Base-by-base conservation (phyloP, 2,888 invertebrate species). In the Drosophila prolongata region DNA sequence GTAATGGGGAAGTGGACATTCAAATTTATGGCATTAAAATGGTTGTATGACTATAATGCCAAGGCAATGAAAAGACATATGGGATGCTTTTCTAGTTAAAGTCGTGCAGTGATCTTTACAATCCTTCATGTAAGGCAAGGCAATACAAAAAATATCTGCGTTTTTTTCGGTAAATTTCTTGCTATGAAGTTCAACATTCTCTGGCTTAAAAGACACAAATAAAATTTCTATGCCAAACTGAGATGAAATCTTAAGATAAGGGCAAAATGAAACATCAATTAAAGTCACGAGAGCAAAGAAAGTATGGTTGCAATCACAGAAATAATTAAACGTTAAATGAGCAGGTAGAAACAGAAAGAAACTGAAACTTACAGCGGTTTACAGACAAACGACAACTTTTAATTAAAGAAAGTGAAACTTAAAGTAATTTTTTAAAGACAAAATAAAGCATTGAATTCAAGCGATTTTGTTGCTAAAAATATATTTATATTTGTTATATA, bases 1-100 rank as follows among this genome's bases (percentile, higher is more conserved):
- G 40, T 42, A 49, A 47, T 11, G 47, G 14, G 47, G 47, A 47
- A 47, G 38, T 49, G 40, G 34, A 49, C 42, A 43, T 35, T 30
- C 47, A 64, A 61, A 64, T 62, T 49, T 49, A 49, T 62, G 40
- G 37, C 56, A 55, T 55, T 59, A 54, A 50, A 19, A 27, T 30
- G 6, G 30, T n/a, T 14, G 30, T 30, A 6, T 34, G 14, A 34
- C 47, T 16, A 5, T 16, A 47, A 34, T 14, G 34, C 47, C 56
- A 56, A 46, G 56, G 35, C 46, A 24, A 24, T 13, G 55, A 43
- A 35, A 35, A 46, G 8, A 35, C 14, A 27, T 14, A 0, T 35
- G 6, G 11, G 8, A 24, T 35, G 13, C 30, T 30, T 43, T 56
- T 44, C 4, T 47, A 14, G 10, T 14, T n/a, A n/a, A n/a, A 46